These are phyloP conservation scores for Brachionus angularis DNA, from an alignment of 1,140 invertebrate species.

Conservation along the genomic window DNA sequence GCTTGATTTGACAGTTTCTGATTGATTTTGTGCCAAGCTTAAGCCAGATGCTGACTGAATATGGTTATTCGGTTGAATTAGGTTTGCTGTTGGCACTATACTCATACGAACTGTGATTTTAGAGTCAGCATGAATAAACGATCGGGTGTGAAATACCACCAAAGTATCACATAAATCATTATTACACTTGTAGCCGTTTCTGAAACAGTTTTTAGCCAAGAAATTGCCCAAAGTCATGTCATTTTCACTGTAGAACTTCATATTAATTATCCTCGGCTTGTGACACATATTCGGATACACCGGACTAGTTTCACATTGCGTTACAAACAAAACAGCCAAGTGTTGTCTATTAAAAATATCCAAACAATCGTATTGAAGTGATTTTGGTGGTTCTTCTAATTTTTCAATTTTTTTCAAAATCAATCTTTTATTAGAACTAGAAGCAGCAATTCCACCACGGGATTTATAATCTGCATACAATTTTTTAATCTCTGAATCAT, in stretches of 20 bases:
- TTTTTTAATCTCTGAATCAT: slow-evolving; percentile 13
- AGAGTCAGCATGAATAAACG: slow-evolving; percentile 27
- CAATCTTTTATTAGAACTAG: background rate
- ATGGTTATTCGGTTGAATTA: background rate
- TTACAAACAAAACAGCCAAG: slow-evolving; percentile 83
- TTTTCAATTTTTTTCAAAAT: slow-evolving; percentile 10
- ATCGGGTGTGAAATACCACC: slow-evolving; percentile 43
- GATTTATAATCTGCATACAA: slow-evolving; percentile 21
- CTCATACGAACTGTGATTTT: slow-evolving; percentile 40
- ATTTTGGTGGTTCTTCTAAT: slow-evolving; percentile 44
- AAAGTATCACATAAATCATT: slow-evolving; percentile 12
- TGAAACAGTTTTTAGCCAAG: slow-evolving; percentile 76
- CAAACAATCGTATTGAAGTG: slow-evolving; percentile 68
- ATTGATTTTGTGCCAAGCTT: too few species aligned
- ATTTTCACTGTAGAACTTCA: slow-evolving; percentile 88
- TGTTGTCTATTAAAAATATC: slow-evolving; percentile 81
- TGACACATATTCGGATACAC: slow-evolving; percentile 82
- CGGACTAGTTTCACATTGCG: slow-evolving; percentile 73
- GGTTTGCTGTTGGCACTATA: background rate
- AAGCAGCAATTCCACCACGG: background rate
- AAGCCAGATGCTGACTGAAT: background rate
- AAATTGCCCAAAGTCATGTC: slow-evolving; percentile 92
- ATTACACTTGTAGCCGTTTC: slow-evolving; percentile 23
- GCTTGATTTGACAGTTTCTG: background rate
- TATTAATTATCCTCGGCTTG: slow-evolving; percentile 79